phyloP scores from a whole-genome alignment of 2,888 invertebrate species.

The Hypolimnas misippus region DNA sequence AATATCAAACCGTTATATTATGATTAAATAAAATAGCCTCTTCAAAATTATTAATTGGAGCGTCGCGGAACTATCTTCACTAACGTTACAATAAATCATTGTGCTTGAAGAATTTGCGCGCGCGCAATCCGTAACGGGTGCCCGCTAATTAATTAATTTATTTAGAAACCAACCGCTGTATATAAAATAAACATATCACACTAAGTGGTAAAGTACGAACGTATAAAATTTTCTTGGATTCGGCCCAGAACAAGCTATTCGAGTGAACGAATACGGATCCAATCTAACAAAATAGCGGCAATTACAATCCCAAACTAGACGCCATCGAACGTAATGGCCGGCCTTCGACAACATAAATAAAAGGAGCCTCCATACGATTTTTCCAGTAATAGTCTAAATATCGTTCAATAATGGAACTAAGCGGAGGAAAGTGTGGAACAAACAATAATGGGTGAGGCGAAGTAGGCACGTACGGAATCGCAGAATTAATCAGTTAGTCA shows the following conservation, averaged over 20 bases:
- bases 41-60: slow-evolving; percentile 43
- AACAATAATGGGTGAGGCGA: slow-evolving; percentile 71
- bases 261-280: slow-evolving; percentile 65
- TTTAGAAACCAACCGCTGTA: slow-evolving; percentile 43
- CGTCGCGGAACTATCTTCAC: slow-evolving; percentile 47
- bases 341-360: slow-evolving; percentile 74
- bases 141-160: slow-evolving; percentile 55
- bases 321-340: slow-evolving; percentile 63
- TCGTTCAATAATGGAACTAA: slow-evolving; percentile 74
- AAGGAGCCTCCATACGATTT: slow-evolving; percentile 54
- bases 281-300: slow-evolving; percentile 75
- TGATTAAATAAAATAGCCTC: slow-evolving; percentile 25
- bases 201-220: slow-evolving; percentile 21
- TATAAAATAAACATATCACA: slow-evolving; percentile 22
- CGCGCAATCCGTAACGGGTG: slow-evolving; percentile 53
- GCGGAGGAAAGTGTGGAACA: slow-evolving; percentile 67
- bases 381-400: slow-evolving; percentile 75
- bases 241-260: slow-evolving; percentile 60
- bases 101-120: slow-evolving; percentile 53
- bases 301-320: slow-evolving; percentile 74
- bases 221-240: slow-evolving; percentile 48
- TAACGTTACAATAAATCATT: slow-evolving; percentile 59
- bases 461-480: slow-evolving; percentile 72
- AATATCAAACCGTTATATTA: slow-evolving; percentile 18
- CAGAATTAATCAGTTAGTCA: slow-evolving; percentile 83